Percentiles rank a stretch among this genome's conserved stretches.
phyloP scores from a whole-genome alignment of 2,113 vertebrate genomes.

The Gavialis gangeticus region DNA sequence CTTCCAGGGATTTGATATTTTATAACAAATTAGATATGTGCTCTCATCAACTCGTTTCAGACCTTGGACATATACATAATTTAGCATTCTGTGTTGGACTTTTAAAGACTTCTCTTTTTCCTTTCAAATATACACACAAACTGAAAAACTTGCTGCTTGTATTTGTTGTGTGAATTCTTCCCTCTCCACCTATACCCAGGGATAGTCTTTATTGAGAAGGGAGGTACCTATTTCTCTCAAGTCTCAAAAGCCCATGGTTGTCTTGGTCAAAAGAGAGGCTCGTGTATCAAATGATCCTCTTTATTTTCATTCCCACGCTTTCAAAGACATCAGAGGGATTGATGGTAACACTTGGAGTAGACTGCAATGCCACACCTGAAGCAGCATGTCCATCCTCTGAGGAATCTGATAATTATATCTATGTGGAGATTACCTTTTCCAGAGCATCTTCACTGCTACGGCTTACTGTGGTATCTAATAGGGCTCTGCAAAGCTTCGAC shows the following conservation, averaged over 20 bases:
- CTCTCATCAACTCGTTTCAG: constrained; percentile 49
- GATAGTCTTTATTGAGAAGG: neutral
- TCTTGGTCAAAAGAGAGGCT: neutral
- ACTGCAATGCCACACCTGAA: accelerated
- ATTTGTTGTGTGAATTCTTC: neutral
- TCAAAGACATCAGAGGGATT: neutral
- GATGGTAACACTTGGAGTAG: neutral
- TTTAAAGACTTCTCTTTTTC: constrained; percentile 18
- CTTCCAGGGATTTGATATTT: constrained; percentile 65
- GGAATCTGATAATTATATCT: neutral
- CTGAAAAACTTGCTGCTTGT: accelerated
- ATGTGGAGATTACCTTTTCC: neutral
- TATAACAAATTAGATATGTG: constrained; percentile 66
- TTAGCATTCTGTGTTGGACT: constrained; percentile 1
- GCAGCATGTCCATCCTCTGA: neutral
- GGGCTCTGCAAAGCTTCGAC: too few species aligned
- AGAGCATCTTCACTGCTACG: neutral
- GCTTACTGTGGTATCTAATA: neutral
- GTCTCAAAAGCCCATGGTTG: neutral
- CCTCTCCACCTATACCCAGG: neutral
- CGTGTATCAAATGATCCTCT: neutral
- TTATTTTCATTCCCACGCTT: neutral
- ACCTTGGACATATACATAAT: constrained; percentile 40
- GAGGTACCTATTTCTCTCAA: neutral
- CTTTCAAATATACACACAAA: neutral